Evolutionary conservation across 2,888 invertebrate species (phyloP), one percentile per base, ranked within the genome.

Genomic region (Xylota segnis): DNA sequence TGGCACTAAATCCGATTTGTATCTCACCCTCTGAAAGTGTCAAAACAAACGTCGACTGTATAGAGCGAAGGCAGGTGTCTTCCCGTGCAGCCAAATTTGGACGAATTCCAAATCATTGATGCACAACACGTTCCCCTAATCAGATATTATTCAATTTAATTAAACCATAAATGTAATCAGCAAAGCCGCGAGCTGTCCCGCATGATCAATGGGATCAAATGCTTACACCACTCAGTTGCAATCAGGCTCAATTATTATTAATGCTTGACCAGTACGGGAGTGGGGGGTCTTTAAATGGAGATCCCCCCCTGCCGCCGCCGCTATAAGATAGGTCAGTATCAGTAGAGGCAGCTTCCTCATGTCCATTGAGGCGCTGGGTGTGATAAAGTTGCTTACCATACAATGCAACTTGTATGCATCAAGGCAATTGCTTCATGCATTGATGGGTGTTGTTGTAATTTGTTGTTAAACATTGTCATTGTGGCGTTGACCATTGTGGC

Each of bases 201-300:
- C 29, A 66, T 77, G 77, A 83, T 79, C 74, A 78, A 83, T 83
- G 83, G 78, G 83, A 83, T 83, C 83, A 83, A 83, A 70, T 78
- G 78, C 40, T 43, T 74, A 52, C 72, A 74, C 63, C 63, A 79
- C 74, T 74, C 78, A 74, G 12, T 43, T 3, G 68, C 83, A 78
- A 74, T 74, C 72, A 63, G 32, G 32, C 74, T 79, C 78, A 83
- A 78, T 83, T 83, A 83, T 63, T 78, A 71, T 47, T 70, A 79
- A 79, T 61, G 61, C 29, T 45, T 66, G 23, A 16, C 18, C 65
- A 37, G 52, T 58, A 63, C 4, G 16, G 56, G 54, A 54, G 37
- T 45, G 54, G 5, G 10, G 54, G 1, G 54, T 45, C 12, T 9
- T 34, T 29, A 54, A 43, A 43, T 52, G 27, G 5, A 65, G n/a